Conservation (phyloP, 2,797 vertebrate genomes). For the Sitta carolinensis region DNA sequence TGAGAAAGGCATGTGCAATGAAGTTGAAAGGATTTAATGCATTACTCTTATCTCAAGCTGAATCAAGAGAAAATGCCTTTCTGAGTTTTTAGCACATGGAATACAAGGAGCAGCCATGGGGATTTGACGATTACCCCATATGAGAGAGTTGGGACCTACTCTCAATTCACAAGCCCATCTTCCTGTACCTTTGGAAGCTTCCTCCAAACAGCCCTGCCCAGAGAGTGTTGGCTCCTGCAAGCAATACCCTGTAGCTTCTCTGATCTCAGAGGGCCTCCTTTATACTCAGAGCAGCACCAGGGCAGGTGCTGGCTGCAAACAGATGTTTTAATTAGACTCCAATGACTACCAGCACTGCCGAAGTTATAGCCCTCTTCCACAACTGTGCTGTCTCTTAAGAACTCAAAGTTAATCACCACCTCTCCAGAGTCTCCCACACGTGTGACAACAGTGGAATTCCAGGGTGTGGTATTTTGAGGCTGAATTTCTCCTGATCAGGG, state of each 20-base stretch:
- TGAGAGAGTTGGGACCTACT: neutral
- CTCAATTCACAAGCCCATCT: neutral
- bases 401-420: neutral
- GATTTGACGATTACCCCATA: neutral
- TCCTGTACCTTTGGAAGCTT: neutral
- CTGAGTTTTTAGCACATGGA: neutral
- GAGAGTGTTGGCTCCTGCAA: neutral
- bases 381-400: accelerated
- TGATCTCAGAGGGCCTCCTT: neutral
- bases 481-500: conserved; percentile 11
- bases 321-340: neutral
- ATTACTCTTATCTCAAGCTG: neutral
- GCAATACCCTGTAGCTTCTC: neutral
- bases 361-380: neutral
- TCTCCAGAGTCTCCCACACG: neutral
- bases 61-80: neutral
- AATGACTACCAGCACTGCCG: neutral
- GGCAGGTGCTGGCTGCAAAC: neutral
- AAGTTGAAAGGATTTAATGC: neutral
- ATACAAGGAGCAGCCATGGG: neutral
- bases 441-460: neutral
- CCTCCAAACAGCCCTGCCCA: neutral
- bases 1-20: neutral
- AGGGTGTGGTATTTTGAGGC: neutral
- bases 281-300: neutral